Conservation (phyloP, 2,888 invertebrate genomes). For the Apocheima hispidaria region DNA sequence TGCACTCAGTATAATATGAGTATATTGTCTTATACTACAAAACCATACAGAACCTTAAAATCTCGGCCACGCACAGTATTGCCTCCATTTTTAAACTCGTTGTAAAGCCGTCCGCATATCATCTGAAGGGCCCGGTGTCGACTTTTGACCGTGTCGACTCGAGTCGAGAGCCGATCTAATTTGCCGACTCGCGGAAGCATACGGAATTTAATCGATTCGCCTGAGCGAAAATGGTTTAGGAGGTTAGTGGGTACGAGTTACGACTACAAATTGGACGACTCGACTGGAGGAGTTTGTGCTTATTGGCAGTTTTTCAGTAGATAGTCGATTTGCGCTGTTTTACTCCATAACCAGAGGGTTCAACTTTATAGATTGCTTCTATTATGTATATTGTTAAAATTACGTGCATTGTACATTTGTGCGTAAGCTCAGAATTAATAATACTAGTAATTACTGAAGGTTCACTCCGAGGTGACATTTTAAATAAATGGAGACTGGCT, state of each 20-base stretch:
- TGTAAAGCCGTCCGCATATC: conserved; percentile 70
- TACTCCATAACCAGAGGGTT: neutral
- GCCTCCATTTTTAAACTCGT: conserved; percentile 72
- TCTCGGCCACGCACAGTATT: conserved; percentile 40
- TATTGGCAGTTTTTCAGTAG: conserved; percentile 30
- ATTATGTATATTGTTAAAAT: no score
- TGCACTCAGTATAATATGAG: no score
- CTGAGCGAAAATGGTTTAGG: conserved; percentile 49
- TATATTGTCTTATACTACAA: no score
- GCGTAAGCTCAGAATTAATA: no score
- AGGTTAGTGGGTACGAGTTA: conserved; percentile 38
- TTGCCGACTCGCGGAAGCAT: conserved; percentile 82
- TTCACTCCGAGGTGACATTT: no score
- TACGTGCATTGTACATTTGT: no score
- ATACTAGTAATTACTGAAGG: no score
- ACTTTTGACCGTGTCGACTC: conserved; percentile 83
- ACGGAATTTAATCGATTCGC: conserved; percentile 79
- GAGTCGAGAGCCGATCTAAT: conserved; percentile 83
- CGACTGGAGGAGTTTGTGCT: conserved; percentile 31
- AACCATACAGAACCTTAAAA: conserved; percentile 60
- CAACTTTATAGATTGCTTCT: neutral
- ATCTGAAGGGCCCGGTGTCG: conserved; percentile 74
- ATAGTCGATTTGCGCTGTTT: conserved; percentile 5
- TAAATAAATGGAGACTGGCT: no score
- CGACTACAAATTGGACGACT: conserved; percentile 41